phyloP scores from a whole-genome alignment of 1,140 invertebrate genomes.

The Adelges cooleyi region DNA sequence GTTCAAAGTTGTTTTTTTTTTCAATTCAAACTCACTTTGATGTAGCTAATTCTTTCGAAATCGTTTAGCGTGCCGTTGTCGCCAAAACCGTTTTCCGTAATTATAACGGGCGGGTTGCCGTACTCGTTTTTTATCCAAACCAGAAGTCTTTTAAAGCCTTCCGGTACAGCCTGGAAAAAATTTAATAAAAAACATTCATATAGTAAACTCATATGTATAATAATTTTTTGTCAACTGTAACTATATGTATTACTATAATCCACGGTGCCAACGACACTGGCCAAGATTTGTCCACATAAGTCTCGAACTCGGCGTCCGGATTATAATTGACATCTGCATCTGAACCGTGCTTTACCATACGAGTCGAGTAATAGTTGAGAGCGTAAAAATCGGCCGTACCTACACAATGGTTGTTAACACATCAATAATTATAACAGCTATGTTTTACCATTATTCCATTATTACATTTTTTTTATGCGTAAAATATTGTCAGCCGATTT shows the following conservation, averaged over 20 bases:
- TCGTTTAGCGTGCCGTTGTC: conserved; percentile 45
- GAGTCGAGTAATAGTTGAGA: conserved; percentile 46
- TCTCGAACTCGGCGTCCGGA: no score
- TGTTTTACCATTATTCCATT: no score
- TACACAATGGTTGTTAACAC: no score
- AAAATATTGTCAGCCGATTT: no score
- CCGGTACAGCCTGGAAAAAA: conserved; percentile 41
- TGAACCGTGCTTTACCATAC: not conserved
- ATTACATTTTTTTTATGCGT: no score
- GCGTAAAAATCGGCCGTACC: conserved; percentile 50
- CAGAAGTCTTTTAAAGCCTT: conserved; percentile 47
- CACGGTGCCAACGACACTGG: not conserved
- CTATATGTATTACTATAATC: conserved; percentile 18
- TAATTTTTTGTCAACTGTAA: no score
- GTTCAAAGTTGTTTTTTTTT: not conserved
- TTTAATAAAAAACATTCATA: no score
- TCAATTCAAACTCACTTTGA: not conserved
- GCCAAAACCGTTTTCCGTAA: conserved; percentile 60
- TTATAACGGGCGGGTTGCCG: conserved; percentile 47
- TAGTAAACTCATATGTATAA: no score
- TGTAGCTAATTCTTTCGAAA: conserved; percentile 41
- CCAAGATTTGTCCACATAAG: conserved; percentile 15
- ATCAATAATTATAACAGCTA: no score
- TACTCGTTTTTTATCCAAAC: conserved; percentile 47
- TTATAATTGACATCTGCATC: no score